phyloP scores from a whole-genome alignment of 2,888 invertebrate genomes.

The Lydus trimaculatus region DNA sequence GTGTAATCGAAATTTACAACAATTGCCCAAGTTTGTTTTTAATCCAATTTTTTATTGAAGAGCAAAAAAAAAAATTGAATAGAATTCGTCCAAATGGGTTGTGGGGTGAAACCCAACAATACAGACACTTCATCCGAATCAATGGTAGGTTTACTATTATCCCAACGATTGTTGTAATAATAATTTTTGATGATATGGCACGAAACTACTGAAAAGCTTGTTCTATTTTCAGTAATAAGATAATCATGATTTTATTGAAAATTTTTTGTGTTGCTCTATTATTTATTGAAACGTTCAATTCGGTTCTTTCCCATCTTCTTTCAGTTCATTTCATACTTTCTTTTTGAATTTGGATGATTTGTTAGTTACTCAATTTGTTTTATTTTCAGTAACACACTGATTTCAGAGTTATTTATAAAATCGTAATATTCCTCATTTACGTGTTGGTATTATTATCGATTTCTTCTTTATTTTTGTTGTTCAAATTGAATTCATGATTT shows the following conservation, averaged over 20 bases:
- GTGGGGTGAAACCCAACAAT: conserved; percentile 39
- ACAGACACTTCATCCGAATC: conserved; percentile 23
- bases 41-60: not conserved
- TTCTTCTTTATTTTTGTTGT: not conserved
- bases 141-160: conserved; percentile 16
- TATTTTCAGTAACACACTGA: not conserved
- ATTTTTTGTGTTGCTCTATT: conserved; percentile 7
- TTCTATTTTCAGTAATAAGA: conserved; percentile 16
- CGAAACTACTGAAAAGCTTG: not conserved
- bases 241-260: not conserved
- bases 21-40: not conserved
- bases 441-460: not conserved
- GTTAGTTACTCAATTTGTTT: not conserved
- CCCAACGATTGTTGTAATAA: not conserved
- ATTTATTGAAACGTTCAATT: not conserved
- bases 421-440: not conserved
- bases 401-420: conserved; percentile 2
- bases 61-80: not conserved
- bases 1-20: not conserved
- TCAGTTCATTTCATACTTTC: not conserved
- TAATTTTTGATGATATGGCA: not conserved
- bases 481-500: not conserved
- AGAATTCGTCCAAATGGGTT: conserved; percentile 32
- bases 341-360: not conserved
- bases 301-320: too few relatives aligned